Percentiles rank a stretch among this genome's conserved stretches.
These are phyloP conservation scores for Idaea biselata DNA, from an alignment of 2,888 invertebrate species.

Conservation along the genomic window DNA sequence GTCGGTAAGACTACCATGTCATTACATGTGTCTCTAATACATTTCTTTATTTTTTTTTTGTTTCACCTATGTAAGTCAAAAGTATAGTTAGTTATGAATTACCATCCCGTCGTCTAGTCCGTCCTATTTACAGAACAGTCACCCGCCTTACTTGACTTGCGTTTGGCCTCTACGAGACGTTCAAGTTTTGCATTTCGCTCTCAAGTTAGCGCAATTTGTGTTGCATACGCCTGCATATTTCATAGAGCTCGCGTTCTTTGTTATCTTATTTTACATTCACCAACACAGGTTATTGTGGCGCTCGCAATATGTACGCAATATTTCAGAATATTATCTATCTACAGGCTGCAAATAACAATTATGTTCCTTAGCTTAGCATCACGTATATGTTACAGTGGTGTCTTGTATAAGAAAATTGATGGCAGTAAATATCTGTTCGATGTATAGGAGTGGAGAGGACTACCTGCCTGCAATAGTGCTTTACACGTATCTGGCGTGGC, in stretches of 20 bases:
- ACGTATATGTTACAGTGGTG: too few relatives aligned
- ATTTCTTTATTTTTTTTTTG: too few relatives aligned
- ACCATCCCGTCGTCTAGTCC: constrained; percentile 41
- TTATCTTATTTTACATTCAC: constrained; percentile 45
- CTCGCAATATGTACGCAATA: constrained; percentile 5
- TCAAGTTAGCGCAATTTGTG: constrained; percentile 68
- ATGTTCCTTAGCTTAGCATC: too few relatives aligned
- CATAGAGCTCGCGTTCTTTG: constrained; percentile 45
- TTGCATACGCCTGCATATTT: constrained; percentile 62
- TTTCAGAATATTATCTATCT: background rate
- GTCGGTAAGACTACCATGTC: too few relatives aligned
- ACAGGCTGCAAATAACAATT: background rate
- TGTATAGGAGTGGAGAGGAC: constrained; percentile 11
- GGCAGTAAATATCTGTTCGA: constrained; percentile 12
- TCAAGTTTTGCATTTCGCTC: constrained; percentile 66
- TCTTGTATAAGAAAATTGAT: constrained; percentile 9
- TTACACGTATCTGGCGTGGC: constrained; percentile 35
- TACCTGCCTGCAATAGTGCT: constrained; percentile 19
- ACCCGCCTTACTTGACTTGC: constrained; percentile 58
- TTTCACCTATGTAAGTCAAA: too few relatives aligned
- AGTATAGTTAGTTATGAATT: constrained; percentile 33
- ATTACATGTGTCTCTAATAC: too few relatives aligned
- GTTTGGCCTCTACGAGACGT: constrained; percentile 54
- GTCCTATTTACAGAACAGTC: constrained; percentile 52
- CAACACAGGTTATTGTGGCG: constrained; percentile 28